Evolutionary conservation across 2,888 invertebrate genomes (phyloP), one percentile per base, ranked within the genome.

Genomic region (Leucoma salicis): DNA sequence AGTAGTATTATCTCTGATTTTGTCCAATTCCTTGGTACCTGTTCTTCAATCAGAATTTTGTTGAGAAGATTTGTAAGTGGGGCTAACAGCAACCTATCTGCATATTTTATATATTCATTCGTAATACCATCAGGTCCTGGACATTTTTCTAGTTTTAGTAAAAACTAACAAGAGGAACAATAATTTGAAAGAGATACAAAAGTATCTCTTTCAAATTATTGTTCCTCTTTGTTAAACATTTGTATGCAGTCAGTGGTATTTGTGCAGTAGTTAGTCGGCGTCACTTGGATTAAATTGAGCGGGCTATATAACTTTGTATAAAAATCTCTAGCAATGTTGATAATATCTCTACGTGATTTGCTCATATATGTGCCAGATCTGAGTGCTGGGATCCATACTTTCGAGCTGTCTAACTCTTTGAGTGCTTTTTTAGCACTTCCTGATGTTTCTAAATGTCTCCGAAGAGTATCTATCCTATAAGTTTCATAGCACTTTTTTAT

Each of bases 281-380:
- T 25, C 8, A 8, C 8, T 25, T 3, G 3, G 5, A 8, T 25
- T 25, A 8, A 6, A 6, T 3, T 25, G 8, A 16, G 32, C 10
- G 3, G n/a, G 7, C 32, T 32, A n/a, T 32, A 32, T 6, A 32
- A 16, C 4, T 14, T 10, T 10, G 32, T 15, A 16, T 32, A 32
- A 14, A 32, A 32, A 3, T 32, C 11, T 3, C 7, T 16, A 14
- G 32, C 32, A 16, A 16, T 16, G 8, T 32, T 11, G 15, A 32
- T 32, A 16, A 32, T 16, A 10, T 32, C 32, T n/a, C 16, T 16
- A 14, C 32, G 32, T 11, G 32, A 32, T 32, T 32, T 32, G n/a
- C 32, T 16, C n/a, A 2, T 32, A 4, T 15, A 16, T 8, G 32
- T 25, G 8, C 25, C 25, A 2, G 25, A 8, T 8, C 8, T 3